These are phyloP conservation scores for Rhagologus leucostigma DNA, from an alignment of 2,113 vertebrate genomes.

Conservation along the genomic window DNA sequence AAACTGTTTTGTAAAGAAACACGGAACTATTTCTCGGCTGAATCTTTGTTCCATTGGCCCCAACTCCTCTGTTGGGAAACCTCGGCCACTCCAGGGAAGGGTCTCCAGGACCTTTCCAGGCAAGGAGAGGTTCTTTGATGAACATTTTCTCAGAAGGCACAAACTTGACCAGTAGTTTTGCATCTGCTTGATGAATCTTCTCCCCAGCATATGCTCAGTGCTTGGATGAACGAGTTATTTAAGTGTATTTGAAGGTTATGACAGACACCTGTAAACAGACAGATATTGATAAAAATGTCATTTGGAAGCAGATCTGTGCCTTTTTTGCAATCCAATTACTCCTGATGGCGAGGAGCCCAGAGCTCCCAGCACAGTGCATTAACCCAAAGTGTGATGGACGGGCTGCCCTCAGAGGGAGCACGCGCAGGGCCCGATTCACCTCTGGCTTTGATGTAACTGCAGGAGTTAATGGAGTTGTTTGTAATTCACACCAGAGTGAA, in stretches of 20 bases:
- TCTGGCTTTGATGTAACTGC: background rate
- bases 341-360: slow-evolving; percentile 43
- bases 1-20: background rate
- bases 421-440: background rate
- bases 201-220: background rate
- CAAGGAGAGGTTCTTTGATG: background rate
- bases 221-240: slow-evolving; percentile 45
- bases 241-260: slow-evolving; percentile 66
- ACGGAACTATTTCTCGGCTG: background rate
- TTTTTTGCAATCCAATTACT: slow-evolving; percentile 55
- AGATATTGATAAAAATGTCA: slow-evolving; percentile 65
- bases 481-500: background rate
- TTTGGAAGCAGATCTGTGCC: slow-evolving; percentile 18
- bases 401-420: background rate
- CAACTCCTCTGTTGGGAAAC: background rate
- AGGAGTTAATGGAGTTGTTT: background rate
- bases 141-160: background rate
- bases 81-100: background rate
- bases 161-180: background rate
- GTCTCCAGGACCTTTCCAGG: background rate
- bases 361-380: slow-evolving; percentile 7
- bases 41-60: background rate
- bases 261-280: slow-evolving; percentile 67
- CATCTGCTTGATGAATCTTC: slow-evolving; percentile 26
- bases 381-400: background rate